Evolutionary conservation across 2,888 invertebrate species (phyloP).

Genomic region (Callyntrura guangdongensis): DNA sequence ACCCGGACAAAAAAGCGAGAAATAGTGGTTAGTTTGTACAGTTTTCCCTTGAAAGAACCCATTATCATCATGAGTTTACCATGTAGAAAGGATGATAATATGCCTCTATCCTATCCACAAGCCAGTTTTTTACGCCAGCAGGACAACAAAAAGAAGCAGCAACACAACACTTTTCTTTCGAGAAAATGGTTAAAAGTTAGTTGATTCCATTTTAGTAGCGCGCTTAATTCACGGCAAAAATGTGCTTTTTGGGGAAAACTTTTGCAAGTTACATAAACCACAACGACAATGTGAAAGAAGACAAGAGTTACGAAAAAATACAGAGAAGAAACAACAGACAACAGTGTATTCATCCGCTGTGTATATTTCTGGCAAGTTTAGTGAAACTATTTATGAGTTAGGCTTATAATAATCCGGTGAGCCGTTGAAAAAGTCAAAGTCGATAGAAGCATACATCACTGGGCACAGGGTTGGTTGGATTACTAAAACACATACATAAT

Average conservation of each 20-base stretch:
- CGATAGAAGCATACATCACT: constrained; percentile 61
- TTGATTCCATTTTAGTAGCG: constrained; percentile 55
- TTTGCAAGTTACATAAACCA: constrained; percentile 67
- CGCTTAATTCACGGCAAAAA: constrained; percentile 67
- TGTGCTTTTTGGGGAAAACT: constrained; percentile 57
- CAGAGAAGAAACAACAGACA: background rate
- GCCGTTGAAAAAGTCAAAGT: constrained; percentile 41
- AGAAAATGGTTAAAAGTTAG: constrained; percentile 59
- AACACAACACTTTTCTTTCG: background rate
- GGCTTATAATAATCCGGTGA: background rate
- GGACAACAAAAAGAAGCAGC: no score
- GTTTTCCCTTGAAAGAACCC: constrained; percentile 41
- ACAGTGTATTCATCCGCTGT: background rate
- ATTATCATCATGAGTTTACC: constrained; percentile 63
- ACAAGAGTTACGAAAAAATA: background rate
- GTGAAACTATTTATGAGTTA: background rate
- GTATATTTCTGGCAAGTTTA: no score
- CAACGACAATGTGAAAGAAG: constrained; percentile 30
- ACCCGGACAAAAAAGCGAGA: no score
- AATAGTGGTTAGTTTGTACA: constrained; percentile 14
- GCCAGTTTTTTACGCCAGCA: background rate
- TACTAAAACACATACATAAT: no score
- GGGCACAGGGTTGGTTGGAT: background rate
- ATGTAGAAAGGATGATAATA: constrained; percentile 32
- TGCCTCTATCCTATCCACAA: background rate